These are phyloP conservation scores for Psittacula derbiana DNA, from an alignment of 2,797 vertebrate species.

Conservation along the genomic window DNA sequence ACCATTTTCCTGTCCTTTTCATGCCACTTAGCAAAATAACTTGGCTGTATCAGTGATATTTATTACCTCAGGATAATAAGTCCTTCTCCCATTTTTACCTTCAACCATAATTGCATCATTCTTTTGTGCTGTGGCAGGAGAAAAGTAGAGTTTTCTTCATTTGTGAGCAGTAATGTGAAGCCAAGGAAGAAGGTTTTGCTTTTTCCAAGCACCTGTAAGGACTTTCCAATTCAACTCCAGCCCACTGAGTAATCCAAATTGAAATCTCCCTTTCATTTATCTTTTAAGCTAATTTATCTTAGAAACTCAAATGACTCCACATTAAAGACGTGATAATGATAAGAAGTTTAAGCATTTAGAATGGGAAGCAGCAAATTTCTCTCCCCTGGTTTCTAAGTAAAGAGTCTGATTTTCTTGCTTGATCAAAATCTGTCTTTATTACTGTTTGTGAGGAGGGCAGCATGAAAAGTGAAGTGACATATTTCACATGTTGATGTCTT, in stretches of 20 bases:
- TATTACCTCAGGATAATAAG: background rate
- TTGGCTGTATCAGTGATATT: background rate
- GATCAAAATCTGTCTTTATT: background rate
- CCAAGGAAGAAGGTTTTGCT: background rate
- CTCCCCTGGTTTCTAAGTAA: background rate
- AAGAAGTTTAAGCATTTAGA: background rate
- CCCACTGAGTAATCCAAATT: background rate
- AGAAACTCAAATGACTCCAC: background rate
- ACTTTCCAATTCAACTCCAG: background rate
- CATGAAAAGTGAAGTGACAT: background rate
- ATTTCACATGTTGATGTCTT: background rate
- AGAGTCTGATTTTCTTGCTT: background rate
- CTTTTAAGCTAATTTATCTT: background rate
- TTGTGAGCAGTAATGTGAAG: background rate
- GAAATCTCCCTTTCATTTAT: background rate
- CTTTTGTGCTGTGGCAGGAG: fast-evolving
- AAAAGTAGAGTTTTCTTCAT: background rate
- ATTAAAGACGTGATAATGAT: background rate
- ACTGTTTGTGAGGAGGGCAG: background rate
- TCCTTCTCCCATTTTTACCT: background rate
- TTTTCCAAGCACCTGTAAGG: background rate
- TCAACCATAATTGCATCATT: background rate
- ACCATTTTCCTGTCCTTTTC: background rate
- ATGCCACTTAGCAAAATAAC: background rate
- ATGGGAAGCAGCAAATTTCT: background rate